Base-by-base conservation (phyloP, 1,140 invertebrate species). In the Holotrichia oblita region DNA sequence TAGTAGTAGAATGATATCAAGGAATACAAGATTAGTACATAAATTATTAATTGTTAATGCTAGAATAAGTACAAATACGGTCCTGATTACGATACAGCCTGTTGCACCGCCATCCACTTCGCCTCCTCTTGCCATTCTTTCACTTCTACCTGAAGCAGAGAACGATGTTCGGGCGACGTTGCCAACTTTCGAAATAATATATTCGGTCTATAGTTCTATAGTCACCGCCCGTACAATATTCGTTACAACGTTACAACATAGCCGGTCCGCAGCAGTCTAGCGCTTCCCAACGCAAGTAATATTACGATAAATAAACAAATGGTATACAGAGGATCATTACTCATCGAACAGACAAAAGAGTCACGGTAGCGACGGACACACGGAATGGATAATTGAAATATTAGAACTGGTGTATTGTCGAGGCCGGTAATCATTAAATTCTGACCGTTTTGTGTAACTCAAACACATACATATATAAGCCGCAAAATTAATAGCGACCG, bases 251-350 rank as follows among this genome's bases (percentile, higher is more conserved):
- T 64, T 10, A 20, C n/a, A 9, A 20, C 61, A 10, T 27, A 20
- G 61, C 6, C 6, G 6, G 55, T 41, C 55, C 6, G 17, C 17
- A 59, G 55, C 40, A n/a, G 14, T 14, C 9, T 17, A 20, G n/a
- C 61, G 61, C 61, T 42, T n/a, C n/a, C n/a, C n/a, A n/a, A n/a
- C 61, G 61, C 17, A 64, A 64, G 61, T 64, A 64, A 22, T 20
- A 17, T 64, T 17, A 64, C 24, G 61, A 64, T 64, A 64, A 64
- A 64, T 64, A 64, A 64, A 64, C 61, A 64, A 64, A 64, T 64
- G 61, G 61, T 64, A 48, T 12, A 48, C n/a, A n/a, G 44, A 64
- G 61, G 17, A 64, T 64, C 61, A 64, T 64, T 64, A 64, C 61
- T 64, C 61, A 64, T 64, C 61, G 61, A 12, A 48, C 61, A 17